A percentile compares a stretch with the other conserved stretches of the same genome.
Conservation (phyloP, 2,797 vertebrate species). For the Agapornis canus region DNA sequence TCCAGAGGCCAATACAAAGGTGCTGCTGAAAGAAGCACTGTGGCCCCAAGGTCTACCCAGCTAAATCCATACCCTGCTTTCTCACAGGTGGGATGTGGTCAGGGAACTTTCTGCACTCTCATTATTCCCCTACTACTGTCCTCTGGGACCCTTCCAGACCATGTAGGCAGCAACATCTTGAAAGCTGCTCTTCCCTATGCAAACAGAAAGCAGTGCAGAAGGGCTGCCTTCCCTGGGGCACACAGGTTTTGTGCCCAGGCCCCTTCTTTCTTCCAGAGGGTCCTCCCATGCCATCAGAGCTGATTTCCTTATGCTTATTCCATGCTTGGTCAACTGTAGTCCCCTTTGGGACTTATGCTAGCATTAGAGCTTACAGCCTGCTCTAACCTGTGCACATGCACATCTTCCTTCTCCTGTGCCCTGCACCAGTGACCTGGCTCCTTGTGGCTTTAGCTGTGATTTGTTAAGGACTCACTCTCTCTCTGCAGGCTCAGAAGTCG, state of each 20-base stretch:
- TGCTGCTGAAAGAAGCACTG: not conserved
- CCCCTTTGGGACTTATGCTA: not conserved
- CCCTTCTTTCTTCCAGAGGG: not conserved
- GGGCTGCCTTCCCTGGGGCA: not conserved
- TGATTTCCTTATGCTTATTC: not conserved
- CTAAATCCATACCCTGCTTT: not conserved
- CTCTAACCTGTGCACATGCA: rapidly evolving
- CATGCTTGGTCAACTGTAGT: not conserved
- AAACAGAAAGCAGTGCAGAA: rapidly evolving
- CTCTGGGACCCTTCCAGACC: not conserved
- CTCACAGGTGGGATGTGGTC: not conserved
- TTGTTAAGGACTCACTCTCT: not conserved
- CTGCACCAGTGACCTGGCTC: not conserved
- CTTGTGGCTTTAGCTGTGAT: not conserved
- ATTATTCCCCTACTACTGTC: rapidly evolving
- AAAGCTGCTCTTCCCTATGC: not conserved
- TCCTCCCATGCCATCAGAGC: not conserved
- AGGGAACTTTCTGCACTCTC: rapidly evolving
- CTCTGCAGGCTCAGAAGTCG: not conserved
- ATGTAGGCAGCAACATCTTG: not conserved
- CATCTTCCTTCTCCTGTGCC: not conserved
- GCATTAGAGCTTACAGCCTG: not conserved
- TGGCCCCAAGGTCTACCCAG: not conserved
- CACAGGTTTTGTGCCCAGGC: not conserved
- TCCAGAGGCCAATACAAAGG: not conserved